These are phyloP conservation scores for Sphaeramia orbicularis DNA, from an alignment of 2,797 vertebrate genomes.

Conservation along the genomic window DNA sequence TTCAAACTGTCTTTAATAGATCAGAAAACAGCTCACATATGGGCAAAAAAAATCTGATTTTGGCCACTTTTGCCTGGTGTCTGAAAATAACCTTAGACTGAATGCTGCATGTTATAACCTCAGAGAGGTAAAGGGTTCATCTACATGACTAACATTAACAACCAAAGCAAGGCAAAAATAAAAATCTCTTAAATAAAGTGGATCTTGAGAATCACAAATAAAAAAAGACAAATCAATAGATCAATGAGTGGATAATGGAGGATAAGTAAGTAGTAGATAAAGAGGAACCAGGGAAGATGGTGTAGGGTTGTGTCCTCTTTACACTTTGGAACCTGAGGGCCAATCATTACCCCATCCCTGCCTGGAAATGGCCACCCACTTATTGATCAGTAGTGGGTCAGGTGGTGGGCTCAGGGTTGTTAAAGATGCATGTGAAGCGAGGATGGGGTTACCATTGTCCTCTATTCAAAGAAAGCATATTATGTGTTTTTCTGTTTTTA, in stretches of 20 bases:
- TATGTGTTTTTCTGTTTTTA: background rate
- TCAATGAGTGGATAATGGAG: constrained; percentile 36
- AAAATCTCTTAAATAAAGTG: constrained; percentile 6
- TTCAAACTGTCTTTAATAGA: too few species aligned
- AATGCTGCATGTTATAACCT: background rate
- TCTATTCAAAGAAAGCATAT: constrained; percentile 2
- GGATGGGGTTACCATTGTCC: constrained; percentile 47
- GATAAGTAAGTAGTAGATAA: constrained; percentile 31
- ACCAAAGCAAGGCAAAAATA: background rate
- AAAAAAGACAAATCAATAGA: constrained; percentile 58
- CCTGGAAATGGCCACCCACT: constrained; percentile 52
- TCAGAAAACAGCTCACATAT: too few species aligned
- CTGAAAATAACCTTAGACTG: too few species aligned
- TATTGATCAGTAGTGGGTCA: constrained; percentile 74
- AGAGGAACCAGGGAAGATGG: constrained; percentile 27
- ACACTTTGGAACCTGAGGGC: constrained; percentile 52
- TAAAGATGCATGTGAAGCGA: constrained; percentile 68
- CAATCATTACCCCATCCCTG: constrained; percentile 63
- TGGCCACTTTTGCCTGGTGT: too few species aligned
- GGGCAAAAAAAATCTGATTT: too few species aligned
- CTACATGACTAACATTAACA: background rate
- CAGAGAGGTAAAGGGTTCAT: too few species aligned
- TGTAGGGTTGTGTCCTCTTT: constrained; percentile 39
- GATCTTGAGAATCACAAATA: constrained; percentile 13
- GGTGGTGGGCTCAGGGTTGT: constrained; percentile 66